Evolutionary conservation across 2,888 invertebrate species (phyloP), one percentile per base, ranked within the genome.

Genomic region (Sarcophaga subvicina): DNA sequence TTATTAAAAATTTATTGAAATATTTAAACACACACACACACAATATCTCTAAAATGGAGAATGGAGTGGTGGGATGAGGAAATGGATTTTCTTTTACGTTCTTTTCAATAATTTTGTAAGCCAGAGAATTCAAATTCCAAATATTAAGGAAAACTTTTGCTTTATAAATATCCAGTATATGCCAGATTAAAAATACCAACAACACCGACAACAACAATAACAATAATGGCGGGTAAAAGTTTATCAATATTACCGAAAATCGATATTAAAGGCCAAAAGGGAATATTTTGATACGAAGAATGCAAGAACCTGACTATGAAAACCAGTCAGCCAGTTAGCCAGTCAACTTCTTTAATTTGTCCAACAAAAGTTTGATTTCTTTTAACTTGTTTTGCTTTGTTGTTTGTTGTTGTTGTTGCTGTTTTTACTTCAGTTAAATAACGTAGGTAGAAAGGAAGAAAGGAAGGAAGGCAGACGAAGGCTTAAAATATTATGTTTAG

Each of bases 291-390:
- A 10, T 10, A 10, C 8, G 45, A 27, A 20, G 37, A 62, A 47
- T 11, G 37, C 60, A 22, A 6, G 14, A 22, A 37, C n/a, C 22
- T n/a, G 10, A 37, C 14, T 14, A 49, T 14, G 12, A 49, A 49
- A 49, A 14, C 4, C 49, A 49, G 49, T 14, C 49, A 49, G 49
- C 49, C 49, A 49, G 49, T 14, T 14, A 49, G 54, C 4, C 54
- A 54, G 54, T 17, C 25, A 77, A 77, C 37, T 67, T 77, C 20
- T 69, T 67, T 77, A 77, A 77, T 77, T 77, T 77, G 62, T 69
- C 62, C 49, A 69, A 70, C 69, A 82, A 45, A 73, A 3, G 20
- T 73, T 72, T 20, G 2, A 10, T 11, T 27, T 12, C 3, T 22
- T 60, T 4, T 71, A 4, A 45, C 0, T 20, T 54, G 54, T 54